phyloP scores from a whole-genome alignment of 2,888 invertebrate genomes.

The Automeris io region DNA sequence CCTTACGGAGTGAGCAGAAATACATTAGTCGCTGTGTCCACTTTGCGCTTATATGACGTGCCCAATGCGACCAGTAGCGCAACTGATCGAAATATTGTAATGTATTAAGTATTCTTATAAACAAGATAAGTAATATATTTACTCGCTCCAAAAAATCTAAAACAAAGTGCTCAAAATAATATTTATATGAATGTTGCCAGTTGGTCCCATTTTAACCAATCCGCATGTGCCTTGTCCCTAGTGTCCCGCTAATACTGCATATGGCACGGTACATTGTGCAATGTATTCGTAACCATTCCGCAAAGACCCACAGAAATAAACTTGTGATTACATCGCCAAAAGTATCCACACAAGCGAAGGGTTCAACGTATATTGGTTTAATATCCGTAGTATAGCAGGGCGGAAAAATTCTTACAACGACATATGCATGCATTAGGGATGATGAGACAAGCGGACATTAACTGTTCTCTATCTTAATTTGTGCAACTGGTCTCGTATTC shows the following conservation, averaged over 20 bases:
- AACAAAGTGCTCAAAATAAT: slow-evolving; percentile 18
- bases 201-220: slow-evolving; percentile 63
- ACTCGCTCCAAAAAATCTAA: not conserved
- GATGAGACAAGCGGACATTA: slow-evolving; percentile 64
- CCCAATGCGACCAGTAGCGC: no score
- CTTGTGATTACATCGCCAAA: not conserved
- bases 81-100: no score
- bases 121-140: not conserved
- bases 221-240: slow-evolving; percentile 59
- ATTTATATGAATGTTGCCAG: slow-evolving; percentile 56
- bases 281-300: slow-evolving; percentile 49
- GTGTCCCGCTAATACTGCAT: slow-evolving; percentile 73
- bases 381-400: slow-evolving; percentile 59
- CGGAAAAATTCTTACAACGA: slow-evolving; percentile 65
- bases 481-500: slow-evolving; percentile 60
- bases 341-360: slow-evolving; percentile 9
- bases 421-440: slow-evolving; percentile 74
- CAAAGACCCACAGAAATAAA: slow-evolving; percentile 24
- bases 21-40: no score
- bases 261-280: slow-evolving; percentile 63
- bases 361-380: slow-evolving; percentile 35
- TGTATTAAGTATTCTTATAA: not conserved
- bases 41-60: no score
- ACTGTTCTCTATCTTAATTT: slow-evolving; percentile 51
- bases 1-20: no score